Conservation (phyloP, 2,888 invertebrate genomes). For the Oxyteleia sp. region DNA sequence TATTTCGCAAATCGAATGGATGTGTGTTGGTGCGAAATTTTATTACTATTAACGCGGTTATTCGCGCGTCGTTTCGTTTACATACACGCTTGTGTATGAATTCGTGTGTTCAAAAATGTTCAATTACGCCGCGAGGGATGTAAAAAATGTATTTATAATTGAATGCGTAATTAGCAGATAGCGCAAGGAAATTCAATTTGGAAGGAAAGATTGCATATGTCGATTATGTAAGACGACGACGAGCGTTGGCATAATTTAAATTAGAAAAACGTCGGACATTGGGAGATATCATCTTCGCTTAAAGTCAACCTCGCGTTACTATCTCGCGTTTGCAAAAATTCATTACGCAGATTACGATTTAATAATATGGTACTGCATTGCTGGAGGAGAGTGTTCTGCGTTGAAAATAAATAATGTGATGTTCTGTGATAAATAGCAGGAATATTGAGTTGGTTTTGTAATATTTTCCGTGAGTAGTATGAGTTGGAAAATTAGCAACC, state of each 20-base stretch:
- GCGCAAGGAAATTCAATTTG: constrained; percentile 49
- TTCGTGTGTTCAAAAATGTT: no score
- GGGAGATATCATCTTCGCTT: constrained; percentile 40
- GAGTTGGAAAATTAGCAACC: no score
- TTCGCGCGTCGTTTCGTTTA: no score
- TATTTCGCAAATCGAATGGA: constrained; percentile 37
- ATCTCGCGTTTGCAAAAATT: constrained; percentile 7
- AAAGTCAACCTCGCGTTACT: constrained; percentile 15
- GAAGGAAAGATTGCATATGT: constrained; percentile 44
- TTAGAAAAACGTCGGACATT: constrained; percentile 58
- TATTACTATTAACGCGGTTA: constrained; percentile 43
- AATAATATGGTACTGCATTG: constrained; percentile 3
- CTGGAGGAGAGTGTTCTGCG: no score
- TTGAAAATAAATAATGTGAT: no score
- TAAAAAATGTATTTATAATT: constrained; percentile 56
- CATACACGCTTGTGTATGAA: no score
- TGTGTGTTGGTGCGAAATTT: constrained; percentile 21
- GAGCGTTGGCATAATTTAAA: constrained; percentile 56
- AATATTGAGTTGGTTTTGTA: no score
- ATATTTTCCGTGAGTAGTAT: no score
- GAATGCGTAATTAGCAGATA: constrained; percentile 55
- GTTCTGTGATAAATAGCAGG: no score
- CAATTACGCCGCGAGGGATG: no score
- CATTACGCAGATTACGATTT: constrained; percentile 2
- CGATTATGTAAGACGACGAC: constrained; percentile 49